phyloP scores from a whole-genome alignment of 2,113 vertebrate genomes.

The Pedetes capensis region DNA sequence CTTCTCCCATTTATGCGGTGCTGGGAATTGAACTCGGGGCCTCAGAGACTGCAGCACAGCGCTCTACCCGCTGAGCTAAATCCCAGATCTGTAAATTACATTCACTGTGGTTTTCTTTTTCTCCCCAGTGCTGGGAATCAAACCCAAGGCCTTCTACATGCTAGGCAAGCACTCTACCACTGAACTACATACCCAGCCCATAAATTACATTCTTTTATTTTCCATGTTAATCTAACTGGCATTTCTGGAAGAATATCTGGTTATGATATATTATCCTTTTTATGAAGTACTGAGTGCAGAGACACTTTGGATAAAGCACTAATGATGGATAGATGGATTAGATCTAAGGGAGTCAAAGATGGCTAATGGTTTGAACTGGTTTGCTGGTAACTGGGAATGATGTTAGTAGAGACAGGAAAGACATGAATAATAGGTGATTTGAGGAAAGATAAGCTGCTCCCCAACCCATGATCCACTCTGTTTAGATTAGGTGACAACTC shows the following conservation, averaged over 20 bases:
- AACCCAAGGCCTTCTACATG: too few relatives aligned
- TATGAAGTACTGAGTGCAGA: not conserved
- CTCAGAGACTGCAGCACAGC: too few relatives aligned
- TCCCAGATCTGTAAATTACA: not conserved
- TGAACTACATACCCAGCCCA: not conserved
- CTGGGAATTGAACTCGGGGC: too few relatives aligned
- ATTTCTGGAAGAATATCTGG: not conserved
- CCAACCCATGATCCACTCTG: not conserved
- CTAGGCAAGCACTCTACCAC: not conserved
- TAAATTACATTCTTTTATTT: not conserved
- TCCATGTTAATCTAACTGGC: not conserved
- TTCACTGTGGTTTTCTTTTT: not conserved
- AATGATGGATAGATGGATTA: not conserved
- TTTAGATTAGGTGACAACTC: not conserved
- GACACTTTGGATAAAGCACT: not conserved
- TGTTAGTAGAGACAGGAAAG: not conserved
- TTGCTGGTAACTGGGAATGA: not conserved
- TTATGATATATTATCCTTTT: not conserved
- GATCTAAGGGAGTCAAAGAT: not conserved
- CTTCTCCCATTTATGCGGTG: too few relatives aligned
- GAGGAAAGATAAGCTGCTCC: not conserved
- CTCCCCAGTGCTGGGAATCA: not conserved
- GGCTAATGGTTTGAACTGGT: not conserved
- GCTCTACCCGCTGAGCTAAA: too few relatives aligned
- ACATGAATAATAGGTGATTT: not conserved